A percentile compares a stretch with the other conserved stretches of the same genome.
These are phyloP conservation scores for Amblyopsis hoosieri DNA, from an alignment of 2,797 vertebrate species.

Conservation along the genomic window DNA sequence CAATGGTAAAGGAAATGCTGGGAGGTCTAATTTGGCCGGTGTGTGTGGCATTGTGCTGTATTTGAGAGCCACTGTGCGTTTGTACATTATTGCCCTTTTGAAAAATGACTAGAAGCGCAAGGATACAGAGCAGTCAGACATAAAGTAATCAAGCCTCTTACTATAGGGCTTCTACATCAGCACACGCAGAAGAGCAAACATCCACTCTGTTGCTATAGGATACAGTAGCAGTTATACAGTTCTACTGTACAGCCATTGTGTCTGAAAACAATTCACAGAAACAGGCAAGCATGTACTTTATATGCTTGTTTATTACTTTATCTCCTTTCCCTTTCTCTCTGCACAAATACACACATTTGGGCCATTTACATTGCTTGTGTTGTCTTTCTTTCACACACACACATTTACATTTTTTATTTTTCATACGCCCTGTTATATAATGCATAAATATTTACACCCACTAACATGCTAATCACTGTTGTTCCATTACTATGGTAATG, in stretches of 20 bases:
- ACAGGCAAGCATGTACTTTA: neutral
- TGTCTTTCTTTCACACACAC: neutral
- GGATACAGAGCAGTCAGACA: too few species aligned
- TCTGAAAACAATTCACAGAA: neutral
- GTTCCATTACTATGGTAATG: constrained; percentile 69
- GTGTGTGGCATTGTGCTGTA: too few species aligned
- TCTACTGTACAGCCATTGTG: neutral
- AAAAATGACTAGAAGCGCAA: too few species aligned
- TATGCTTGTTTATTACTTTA: neutral
- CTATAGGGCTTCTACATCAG: neutral
- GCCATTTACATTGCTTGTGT: neutral
- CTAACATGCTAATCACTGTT: constrained; percentile 52
- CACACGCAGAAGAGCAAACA: neutral
- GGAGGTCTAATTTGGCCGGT: too few species aligned
- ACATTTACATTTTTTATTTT: neutral
- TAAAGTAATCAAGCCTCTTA: too few species aligned
- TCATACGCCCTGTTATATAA: constrained; percentile 37
- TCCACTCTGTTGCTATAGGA: neutral
- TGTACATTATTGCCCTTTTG: too few species aligned
- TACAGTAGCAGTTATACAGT: neutral
- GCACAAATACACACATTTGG: neutral
- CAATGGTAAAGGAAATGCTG: too few species aligned
- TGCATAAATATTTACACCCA: constrained; percentile 62
- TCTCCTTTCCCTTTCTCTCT: neutral
- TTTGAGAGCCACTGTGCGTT: too few species aligned